phyloP scores from a whole-genome alignment of 2,113 vertebrate species.

The Hemibagrus wyckioides region DNA sequence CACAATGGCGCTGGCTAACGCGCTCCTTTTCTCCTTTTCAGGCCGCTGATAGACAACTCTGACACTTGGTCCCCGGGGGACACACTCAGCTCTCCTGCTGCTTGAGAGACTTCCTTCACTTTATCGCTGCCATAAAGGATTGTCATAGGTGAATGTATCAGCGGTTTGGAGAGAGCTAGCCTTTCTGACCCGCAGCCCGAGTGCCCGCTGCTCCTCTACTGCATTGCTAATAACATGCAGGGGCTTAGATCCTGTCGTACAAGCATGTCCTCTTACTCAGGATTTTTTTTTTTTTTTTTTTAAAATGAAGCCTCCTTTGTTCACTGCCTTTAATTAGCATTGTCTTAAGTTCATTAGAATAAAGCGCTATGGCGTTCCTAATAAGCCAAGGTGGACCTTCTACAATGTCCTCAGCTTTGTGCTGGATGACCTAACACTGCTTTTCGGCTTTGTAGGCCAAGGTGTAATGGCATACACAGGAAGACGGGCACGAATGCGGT shows the following conservation, averaged over 20 bases:
- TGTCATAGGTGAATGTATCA: constrained; percentile 88
- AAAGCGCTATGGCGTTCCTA: constrained; percentile 73
- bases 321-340: constrained; percentile 91
- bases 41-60: constrained; percentile 91
- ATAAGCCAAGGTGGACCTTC: constrained; percentile 79
- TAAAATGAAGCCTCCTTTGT: constrained; percentile 88
- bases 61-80: constrained; percentile 87
- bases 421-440: constrained; percentile 84
- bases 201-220: constrained; percentile 55
- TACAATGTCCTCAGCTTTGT: constrained; percentile 80
- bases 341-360: constrained; percentile 99
- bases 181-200: constrained; percentile 75
- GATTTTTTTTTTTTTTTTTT: constrained; percentile 65
- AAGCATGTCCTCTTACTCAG: constrained; percentile 71
- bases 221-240: constrained; percentile 76
- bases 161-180: constrained; percentile 82
- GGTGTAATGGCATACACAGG: constrained; percentile 63
- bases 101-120: constrained; percentile 83
- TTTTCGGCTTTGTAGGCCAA: constrained; percentile 71
- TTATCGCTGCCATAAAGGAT: constrained; percentile 87
- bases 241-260: constrained; percentile 84
- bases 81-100: constrained; percentile 69
- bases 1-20: constrained; percentile 89
- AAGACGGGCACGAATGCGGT: constrained; percentile 21
- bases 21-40: constrained; percentile 89